These are phyloP conservation scores for Eupithecia exiguata DNA, from an alignment of 2,888 invertebrate species.

Conservation along the genomic window DNA sequence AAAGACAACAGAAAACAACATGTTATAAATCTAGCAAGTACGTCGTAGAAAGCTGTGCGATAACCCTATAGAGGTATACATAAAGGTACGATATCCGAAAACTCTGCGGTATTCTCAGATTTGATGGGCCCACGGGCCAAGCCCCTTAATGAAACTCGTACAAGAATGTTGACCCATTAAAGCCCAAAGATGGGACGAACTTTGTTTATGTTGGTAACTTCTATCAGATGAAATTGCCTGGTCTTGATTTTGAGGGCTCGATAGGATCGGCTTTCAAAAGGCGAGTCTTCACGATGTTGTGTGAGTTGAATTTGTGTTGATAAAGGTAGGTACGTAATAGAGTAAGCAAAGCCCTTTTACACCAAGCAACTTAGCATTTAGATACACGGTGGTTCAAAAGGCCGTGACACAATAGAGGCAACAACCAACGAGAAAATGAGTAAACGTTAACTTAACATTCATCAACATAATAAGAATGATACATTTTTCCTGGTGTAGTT, in stretches of 20 bases:
- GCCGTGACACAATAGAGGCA: neutral
- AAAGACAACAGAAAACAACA: too few relatives aligned
- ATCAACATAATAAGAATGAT: too few relatives aligned
- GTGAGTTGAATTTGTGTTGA: neutral
- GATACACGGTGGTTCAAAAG: neutral
- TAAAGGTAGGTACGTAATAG: neutral
- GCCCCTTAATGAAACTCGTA: conserved; percentile 62
- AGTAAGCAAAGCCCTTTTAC: neutral
- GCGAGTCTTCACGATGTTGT: neutral
- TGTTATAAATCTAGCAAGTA: neutral
- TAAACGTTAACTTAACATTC: too few relatives aligned
- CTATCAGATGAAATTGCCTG: conserved; percentile 5
- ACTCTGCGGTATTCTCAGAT: conserved; percentile 35
- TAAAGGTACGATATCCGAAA: conserved; percentile 18
- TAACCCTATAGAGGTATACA: neutral
- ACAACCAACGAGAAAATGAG: neutral
- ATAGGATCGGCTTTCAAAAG: conserved; percentile 5
- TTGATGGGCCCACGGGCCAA: conserved; percentile 34
- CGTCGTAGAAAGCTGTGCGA: neutral
- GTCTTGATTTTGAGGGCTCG: conserved; percentile 7
- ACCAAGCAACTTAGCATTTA: neutral
- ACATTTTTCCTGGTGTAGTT: too few relatives aligned
- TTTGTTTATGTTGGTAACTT: conserved; percentile 11
- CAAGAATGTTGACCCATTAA: conserved; percentile 65
- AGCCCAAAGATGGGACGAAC: conserved; percentile 47